Evolutionary conservation across 2,113 vertebrate species (phyloP), one percentile per base, ranked within the genome.

Genomic region (Gavia stellata): DNA sequence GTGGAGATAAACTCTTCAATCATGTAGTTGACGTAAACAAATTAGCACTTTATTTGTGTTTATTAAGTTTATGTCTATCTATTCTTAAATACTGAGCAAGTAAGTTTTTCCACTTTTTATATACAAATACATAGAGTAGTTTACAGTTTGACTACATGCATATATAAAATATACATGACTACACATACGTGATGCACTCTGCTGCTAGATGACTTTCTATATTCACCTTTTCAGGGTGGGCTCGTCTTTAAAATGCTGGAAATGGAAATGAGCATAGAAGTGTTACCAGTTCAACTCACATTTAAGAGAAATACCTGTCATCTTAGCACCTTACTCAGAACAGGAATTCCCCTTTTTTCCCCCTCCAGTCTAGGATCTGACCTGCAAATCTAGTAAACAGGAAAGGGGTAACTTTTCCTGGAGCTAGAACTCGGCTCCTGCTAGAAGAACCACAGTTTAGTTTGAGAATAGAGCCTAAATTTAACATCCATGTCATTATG

Each of bases 101-200:
- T 3, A 42, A 36, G 6, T 10, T 20, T 71, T 82, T 36, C 42
- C 16, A 19, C 21, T 63, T 88, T 24, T 13, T 40, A 6, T 4
- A 18, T 18, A 45, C 5, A 75, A 53, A 36, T 17, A 44, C 29
- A 1, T 0, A 5, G 21, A 68, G 8, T 28, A 50, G 9, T 68
- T 68, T 26, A 47, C 26, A 59, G 28, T 9, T 61, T 16, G 19
- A 61, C 55, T 33, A 9, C 26, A 26, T 4, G 5, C 14, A 23
- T 47, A 38, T 5, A 42, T 10, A 11, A 53, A 59, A 14, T n/a
- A 58, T 0, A 1, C n/a, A 38, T 11, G 45, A 12, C 42, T 52
- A 9, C 25, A n/a, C 9, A 29, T 6, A 29, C 25, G 4, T 0
- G 5, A 38, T 6, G 10, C 18, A 4, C n/a, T 40, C 23, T 4